A percentile compares a stretch with the other conserved stretches of the same genome.
These are phyloP conservation scores for Orbicella faveolata DNA, from an alignment of 64 coral and sea anemone species.

Conservation along the genomic window DNA sequence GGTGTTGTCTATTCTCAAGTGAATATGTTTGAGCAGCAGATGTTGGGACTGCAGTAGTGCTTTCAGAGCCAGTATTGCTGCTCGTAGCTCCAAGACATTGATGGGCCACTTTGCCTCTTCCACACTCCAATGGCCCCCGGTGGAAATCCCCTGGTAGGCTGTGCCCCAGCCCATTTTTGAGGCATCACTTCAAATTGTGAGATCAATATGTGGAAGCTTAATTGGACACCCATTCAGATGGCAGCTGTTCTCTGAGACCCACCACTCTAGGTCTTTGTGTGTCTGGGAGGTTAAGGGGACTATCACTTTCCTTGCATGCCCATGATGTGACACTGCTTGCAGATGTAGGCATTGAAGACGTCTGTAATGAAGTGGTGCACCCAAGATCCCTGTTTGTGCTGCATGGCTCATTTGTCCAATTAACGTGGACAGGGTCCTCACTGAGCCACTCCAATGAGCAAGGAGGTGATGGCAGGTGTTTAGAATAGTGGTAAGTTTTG, in stretches of 20 bases:
- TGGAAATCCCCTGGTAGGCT: not conserved
- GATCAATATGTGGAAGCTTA: not conserved
- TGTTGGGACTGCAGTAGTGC: conserved; percentile 13
- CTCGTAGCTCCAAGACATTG: conserved; percentile 13
- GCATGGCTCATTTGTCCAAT: conserved; percentile 35
- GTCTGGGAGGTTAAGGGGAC: not conserved
- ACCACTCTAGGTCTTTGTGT: conserved; percentile 35
- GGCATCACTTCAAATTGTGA: conserved; percentile 39
- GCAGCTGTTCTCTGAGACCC: not conserved
- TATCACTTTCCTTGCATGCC: not conserved
- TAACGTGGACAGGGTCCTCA: conserved; percentile 17
- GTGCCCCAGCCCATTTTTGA: conserved; percentile 9
- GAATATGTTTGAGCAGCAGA: not conserved
- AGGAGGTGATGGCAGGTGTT: no score
- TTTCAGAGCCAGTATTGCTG: conserved; percentile 37
- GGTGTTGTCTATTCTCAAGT: conserved; percentile 42
- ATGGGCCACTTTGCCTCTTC: not conserved
- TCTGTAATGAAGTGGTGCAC: conserved; percentile 44
- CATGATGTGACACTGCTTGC: not conserved
- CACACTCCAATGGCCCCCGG: conserved; percentile 4
- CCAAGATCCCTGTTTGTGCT: conserved; percentile 35
- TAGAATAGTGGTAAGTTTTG: not conserved
- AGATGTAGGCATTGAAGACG: not conserved
- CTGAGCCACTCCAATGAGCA: not conserved
- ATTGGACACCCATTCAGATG: no score